Conservation (phyloP, 2,113 vertebrate species). For the Actenoides lindsayi region DNA sequence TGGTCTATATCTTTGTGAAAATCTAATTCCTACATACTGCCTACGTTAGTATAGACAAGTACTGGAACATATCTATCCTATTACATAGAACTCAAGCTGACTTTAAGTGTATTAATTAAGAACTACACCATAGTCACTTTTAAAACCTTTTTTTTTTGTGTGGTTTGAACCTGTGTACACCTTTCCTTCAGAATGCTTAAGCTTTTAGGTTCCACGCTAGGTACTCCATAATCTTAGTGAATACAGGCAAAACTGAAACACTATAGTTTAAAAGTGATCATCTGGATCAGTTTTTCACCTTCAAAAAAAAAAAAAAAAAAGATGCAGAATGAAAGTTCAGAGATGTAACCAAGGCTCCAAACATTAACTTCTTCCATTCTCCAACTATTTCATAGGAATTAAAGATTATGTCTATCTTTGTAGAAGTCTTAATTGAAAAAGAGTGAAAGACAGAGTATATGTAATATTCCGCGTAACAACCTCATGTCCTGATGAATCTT, state of each 20-base stretch:
- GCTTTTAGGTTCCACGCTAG: background rate
- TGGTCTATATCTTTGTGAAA: background rate
- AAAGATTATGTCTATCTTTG: background rate
- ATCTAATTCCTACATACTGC: background rate
- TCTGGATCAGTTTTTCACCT: background rate
- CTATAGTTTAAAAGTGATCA: background rate
- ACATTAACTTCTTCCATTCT: background rate
- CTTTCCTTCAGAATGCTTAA: background rate
- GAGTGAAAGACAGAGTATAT: background rate
- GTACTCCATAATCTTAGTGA: background rate
- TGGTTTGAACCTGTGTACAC: background rate
- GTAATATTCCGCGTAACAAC: background rate
- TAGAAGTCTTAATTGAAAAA: background rate
- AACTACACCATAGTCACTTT: background rate
- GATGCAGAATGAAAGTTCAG: background rate
- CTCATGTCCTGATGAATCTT: background rate
- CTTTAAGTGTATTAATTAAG: background rate
- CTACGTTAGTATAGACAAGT: background rate
- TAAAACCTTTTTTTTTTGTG: background rate
- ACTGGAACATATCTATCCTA: background rate
- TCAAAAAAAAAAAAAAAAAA: background rate
- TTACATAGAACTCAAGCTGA: background rate
- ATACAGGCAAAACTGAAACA: background rate
- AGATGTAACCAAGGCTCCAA: background rate
- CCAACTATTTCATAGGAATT: background rate